Evolutionary conservation across 2,888 invertebrate species (phyloP), one percentile per base, ranked within the genome.

Genomic region (Hemaris fuciformis): DNA sequence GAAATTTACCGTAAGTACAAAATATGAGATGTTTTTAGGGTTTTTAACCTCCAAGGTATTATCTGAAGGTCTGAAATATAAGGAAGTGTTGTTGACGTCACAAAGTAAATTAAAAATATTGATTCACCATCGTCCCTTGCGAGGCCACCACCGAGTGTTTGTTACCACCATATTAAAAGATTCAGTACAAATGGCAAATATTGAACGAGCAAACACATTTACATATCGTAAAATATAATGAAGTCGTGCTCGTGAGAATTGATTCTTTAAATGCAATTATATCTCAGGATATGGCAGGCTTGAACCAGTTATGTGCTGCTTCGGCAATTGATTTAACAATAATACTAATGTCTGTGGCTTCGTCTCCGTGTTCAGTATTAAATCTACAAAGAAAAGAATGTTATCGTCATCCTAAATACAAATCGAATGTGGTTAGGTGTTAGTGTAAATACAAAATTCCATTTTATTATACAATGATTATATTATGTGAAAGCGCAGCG

Each of bases 31-130:
- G n/a, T 38, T 38, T 38, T 38, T n/a, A n/a, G 38, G 38, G 38
- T 5, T 38, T 38, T 38, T n/a, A 13, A 13, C 38, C 31, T 2
- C 31, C 27, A 53, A 53, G 31, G 31, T 18, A 22, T 1, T 5
- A 4, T 27, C 27, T 10, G 27, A 31, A 53, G 31, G 53, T 53
- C 15, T 8, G n/a, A 53, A 31, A 18, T 53, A 10, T 23, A 23
- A 53, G 53, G 53, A 53, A 53, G 53, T 53, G 31, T n/a, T 23
- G 13, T 23, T 46, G 46, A 46, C 46, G n/a, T 13, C 53, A 18
- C 4, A 53, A 53, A 53, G 31, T 10, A 53, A 53, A 53, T 53
- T 18, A 46, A 60, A 43, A 59, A 57, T 64, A 61, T 61, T 38
- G 61, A 20, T 46, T 45, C 23, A 59, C 25, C 31, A 18, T 13